Base-by-base conservation (phyloP, 2,113 vertebrate species). In the Oryzias javanicus region DNA sequence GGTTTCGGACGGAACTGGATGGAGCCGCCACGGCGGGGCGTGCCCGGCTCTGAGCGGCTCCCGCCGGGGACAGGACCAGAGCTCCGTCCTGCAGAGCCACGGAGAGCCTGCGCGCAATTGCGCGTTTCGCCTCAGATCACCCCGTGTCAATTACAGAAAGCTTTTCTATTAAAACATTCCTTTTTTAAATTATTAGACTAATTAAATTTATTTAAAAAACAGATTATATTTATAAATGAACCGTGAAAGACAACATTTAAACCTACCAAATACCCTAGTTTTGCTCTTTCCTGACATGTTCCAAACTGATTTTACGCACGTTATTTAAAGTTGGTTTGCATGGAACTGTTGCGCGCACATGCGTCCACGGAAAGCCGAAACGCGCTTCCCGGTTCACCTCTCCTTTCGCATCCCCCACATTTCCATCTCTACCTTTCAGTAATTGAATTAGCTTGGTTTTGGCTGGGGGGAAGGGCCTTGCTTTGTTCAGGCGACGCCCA, bases 381-480 rank as follows among this genome's bases (percentile, higher is more conserved):
- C 53, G 63, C 70, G 55, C 64, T 78, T 76, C 70, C 79, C 70
- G 80, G 15, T 55, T 8, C 35, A 54, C 64, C 76, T 76, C 77
- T 81, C 69, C 22, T 54, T 70, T 45, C 29, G 41, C 62, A 65
- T 53, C 70, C 70, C 79, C 67, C 22, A 8, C 35, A 35, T 35
- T 81, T 86, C 74, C 48, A 72, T 77, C 83, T 77, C 79, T 84
- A 81, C 88, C 71, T 60, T 82, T 66, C 49, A 8, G 86, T 93
- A 95, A 98, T 94, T 96, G 90, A 94, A 95, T 95, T 94, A 96
- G 90, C 91, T 84, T 86, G 89, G 89, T 90, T 94, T 92, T 76
- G 49, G 63, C 29, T 10, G 88, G 8, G 88, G 80, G 91, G 91
- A 90, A 90, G 92, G 87, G 88, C 78, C 75, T 76, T 42, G 5